phyloP scores from a whole-genome alignment of 2,797 vertebrate species.

The Xiphorhynchus erythropygius region DNA sequence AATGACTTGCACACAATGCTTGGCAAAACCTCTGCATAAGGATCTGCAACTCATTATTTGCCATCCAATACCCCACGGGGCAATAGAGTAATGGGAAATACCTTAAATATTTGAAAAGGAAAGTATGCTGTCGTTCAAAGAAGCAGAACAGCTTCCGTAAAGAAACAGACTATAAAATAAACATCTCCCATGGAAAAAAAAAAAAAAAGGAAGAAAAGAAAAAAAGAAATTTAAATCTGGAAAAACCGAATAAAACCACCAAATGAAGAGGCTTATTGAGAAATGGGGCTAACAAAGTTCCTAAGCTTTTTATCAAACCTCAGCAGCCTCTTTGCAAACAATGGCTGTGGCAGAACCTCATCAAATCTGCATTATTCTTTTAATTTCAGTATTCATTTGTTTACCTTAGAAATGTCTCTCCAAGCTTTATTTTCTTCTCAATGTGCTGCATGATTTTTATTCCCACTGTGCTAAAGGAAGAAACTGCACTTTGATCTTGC shows the following conservation, averaged over 20 bases:
- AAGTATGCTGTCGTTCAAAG: neutral
- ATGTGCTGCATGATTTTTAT: neutral
- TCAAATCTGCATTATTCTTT: constrained; percentile 33
- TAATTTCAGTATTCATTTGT: constrained; percentile 34
- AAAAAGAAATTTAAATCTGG: neutral
- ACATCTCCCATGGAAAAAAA: neutral
- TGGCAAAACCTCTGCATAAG: neutral
- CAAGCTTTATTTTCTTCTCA: neutral
- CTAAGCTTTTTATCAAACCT: constrained; percentile 55
- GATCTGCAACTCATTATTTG: neutral
- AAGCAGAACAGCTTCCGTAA: neutral
- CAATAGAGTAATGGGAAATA: neutral
- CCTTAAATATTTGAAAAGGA: neutral
- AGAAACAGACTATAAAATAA: neutral
- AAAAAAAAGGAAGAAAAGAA: neutral
- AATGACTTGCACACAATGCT: neutral
- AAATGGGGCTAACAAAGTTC: neutral
- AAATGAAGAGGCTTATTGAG: neutral
- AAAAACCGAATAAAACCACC: neutral
- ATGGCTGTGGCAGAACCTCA: constrained; percentile 12
- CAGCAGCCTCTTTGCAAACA: constrained; percentile 32
- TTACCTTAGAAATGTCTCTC: neutral
- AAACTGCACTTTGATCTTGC: neutral
- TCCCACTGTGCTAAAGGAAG: neutral
- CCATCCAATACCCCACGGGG: neutral